Evolutionary conservation across 2,888 invertebrate species (phyloP).

Genomic region (Abrostola tripartita): DNA sequence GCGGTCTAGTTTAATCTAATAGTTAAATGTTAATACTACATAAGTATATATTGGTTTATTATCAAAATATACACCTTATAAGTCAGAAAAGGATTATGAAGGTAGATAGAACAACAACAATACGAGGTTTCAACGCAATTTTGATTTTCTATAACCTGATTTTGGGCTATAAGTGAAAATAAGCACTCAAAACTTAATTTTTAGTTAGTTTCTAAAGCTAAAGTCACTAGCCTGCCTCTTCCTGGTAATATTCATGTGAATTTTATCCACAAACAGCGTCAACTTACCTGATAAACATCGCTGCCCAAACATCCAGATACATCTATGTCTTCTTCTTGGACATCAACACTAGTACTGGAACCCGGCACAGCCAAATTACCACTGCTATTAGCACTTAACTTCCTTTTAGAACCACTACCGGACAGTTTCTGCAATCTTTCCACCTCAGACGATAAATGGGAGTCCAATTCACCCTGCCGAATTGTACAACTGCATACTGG

Average conservation of each 20-base stretch:
- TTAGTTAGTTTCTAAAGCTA: too few species aligned
- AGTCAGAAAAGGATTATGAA: too few species aligned
- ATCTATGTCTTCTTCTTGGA: constrained; percentile 74
- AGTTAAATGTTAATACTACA: too few species aligned
- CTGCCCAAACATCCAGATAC: constrained; percentile 81
- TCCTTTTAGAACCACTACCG: constrained; percentile 73
- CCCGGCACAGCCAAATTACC: constrained; percentile 62
- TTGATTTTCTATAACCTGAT: too few species aligned
- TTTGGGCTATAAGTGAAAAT: too few species aligned
- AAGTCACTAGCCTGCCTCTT: too few species aligned
- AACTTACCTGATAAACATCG: constrained; percentile 81
- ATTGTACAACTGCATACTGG: constrained; percentile 96
- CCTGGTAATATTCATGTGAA: background rate
- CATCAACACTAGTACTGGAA: constrained; percentile 54
- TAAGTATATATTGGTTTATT: too few species aligned
- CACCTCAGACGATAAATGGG: constrained; percentile 94
- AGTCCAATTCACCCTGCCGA: constrained; percentile 93
- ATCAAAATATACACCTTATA: too few species aligned
- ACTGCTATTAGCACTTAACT: constrained; percentile 73
- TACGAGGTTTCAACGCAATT: too few species aligned
- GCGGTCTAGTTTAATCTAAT: too few species aligned
- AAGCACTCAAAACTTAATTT: too few species aligned
- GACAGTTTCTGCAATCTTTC: constrained; percentile 80
- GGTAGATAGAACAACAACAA: too few species aligned
- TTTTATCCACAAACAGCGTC: background rate